Conservation (phyloP, 2,888 invertebrate species). For the Agrochola circellaris region DNA sequence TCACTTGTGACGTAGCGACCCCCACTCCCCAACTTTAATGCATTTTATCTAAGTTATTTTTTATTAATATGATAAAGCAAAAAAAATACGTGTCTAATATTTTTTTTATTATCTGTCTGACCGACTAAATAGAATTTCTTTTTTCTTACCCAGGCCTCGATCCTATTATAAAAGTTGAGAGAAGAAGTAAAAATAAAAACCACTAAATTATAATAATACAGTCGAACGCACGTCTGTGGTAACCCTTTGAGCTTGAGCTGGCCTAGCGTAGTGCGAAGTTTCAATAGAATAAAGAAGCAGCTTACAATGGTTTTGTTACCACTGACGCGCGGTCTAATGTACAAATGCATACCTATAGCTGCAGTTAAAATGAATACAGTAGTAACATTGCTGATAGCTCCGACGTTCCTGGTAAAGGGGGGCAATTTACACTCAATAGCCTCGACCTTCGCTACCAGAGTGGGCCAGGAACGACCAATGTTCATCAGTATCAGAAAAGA, state of each 20-base stretch:
- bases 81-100: too few relatives aligned
- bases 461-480: constrained; percentile 73
- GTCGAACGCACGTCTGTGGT: neutral
- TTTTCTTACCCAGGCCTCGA: too few relatives aligned
- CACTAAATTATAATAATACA: neutral
- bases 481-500: constrained; percentile 71
- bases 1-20: too few relatives aligned
- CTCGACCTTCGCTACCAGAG: constrained; percentile 68
- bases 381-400: constrained; percentile 69
- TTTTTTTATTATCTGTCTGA: too few relatives aligned
- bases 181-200: too few relatives aligned
- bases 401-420: constrained; percentile 70
- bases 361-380: constrained; percentile 69
- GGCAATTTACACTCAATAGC: constrained; percentile 74
- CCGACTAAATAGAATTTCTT: too few relatives aligned
- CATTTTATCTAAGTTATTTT: too few relatives aligned
- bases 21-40: too few relatives aligned
- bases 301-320: neutral
- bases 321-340: neutral
- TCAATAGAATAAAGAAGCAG: neutral
- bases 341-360: constrained; percentile 68
- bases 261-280: neutral
- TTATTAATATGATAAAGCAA: too few relatives aligned
- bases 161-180: too few relatives aligned
- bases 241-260: neutral